Percentiles rank a stretch among this genome's conserved stretches.
Conservation (phyloP, 2,888 invertebrate genomes). For the Schizotus pectinicornis region DNA sequence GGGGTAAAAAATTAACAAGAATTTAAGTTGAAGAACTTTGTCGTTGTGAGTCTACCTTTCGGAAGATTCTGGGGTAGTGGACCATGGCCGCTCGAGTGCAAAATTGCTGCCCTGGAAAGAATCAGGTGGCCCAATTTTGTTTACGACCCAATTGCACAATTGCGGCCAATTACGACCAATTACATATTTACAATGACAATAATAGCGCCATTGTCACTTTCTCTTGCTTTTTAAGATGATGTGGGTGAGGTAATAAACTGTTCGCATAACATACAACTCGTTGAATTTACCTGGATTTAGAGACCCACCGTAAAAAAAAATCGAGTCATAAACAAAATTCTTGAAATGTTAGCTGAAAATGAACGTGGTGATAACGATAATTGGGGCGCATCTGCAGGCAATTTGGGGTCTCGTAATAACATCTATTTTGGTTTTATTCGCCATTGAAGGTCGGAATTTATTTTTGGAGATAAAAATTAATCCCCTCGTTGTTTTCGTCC, state of each 20-base stretch:
- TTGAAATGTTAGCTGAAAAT: not conserved
- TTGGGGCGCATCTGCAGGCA: no score
- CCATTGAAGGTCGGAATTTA: slow-evolving; percentile 2
- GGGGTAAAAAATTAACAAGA: no score
- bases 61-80: no score
- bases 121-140: no score
- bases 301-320: not conserved
- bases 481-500: slow-evolving; percentile 2
- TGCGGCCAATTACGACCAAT: slow-evolving; percentile 2
- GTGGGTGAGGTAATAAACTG: slow-evolving; percentile 3
- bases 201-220: slow-evolving; percentile 2
- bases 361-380: not conserved
- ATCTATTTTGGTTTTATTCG: not conserved
- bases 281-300: not conserved
- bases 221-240: not conserved
- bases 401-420: no score
- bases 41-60: no score
- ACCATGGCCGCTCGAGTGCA: no score
- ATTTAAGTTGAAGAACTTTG: no score
- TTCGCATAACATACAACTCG: not conserved
- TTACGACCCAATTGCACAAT: slow-evolving; percentile 1
- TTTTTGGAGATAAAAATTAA: slow-evolving; percentile 3
- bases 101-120: no score
- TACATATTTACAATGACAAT: slow-evolving; percentile 3
- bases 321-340: not conserved